Evolutionary conservation across 2,797 vertebrate species (phyloP).

Genomic region (Mormyrops attenuatus): DNA sequence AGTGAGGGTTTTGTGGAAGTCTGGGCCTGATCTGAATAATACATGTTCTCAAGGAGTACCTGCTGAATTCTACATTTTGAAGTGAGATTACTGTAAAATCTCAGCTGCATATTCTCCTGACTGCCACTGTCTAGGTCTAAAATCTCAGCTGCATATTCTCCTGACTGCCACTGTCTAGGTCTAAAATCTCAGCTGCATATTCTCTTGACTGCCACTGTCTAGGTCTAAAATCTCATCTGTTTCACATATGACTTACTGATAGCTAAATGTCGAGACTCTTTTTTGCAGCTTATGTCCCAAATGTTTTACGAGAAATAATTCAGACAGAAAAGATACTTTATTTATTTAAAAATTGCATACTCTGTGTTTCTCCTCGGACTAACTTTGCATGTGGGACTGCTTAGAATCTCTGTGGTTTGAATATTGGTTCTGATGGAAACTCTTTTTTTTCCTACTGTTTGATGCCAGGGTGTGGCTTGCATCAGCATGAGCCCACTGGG

Average conservation of each 20-base stretch:
- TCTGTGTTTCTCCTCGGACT: background rate
- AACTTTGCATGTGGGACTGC: background rate
- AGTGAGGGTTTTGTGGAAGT: background rate
- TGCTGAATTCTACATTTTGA: background rate
- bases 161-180: no score
- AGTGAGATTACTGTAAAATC: background rate
- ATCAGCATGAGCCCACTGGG: background rate
- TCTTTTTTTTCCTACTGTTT: background rate
- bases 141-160: no score
- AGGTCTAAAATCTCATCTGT: background rate
- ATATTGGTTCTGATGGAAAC: conserved; percentile 15
- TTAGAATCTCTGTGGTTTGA: conserved; percentile 25
- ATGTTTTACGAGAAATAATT: background rate
- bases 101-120: background rate
- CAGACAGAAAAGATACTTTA: background rate
- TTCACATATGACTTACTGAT: background rate
- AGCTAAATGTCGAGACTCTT: background rate
- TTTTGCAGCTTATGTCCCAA: background rate
- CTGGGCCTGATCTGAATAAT: background rate
- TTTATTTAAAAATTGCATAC: background rate
- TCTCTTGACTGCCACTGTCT: background rate
- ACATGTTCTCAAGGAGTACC: background rate
- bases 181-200: no score
- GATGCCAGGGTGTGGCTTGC: background rate
- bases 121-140: no score